Conservation (phyloP, 1,140 invertebrate genomes). For the Caerostris darwini region DNA sequence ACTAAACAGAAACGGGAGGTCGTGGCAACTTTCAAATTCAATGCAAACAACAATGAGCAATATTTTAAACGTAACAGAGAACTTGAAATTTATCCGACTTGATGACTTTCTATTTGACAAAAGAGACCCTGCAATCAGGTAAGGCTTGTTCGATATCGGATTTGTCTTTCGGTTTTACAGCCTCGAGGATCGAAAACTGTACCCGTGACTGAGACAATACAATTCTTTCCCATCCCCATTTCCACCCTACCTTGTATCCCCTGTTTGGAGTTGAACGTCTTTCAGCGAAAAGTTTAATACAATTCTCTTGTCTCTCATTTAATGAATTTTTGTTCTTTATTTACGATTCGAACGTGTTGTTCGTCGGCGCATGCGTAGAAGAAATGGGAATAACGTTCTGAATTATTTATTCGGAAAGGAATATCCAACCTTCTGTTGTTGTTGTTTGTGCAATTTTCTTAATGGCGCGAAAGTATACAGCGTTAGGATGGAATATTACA, state of each 20-base stretch:
- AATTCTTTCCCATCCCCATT: neutral
- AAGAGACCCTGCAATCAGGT: neutral
- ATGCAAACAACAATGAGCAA: neutral
- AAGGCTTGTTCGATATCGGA: neutral
- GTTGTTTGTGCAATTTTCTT: neutral
- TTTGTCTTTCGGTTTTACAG: neutral
- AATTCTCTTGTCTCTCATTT: neutral
- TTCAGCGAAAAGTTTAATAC: neutral
- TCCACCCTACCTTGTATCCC: neutral
- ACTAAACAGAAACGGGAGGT: neutral
- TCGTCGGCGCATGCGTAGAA: neutral
- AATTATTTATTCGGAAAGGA: neutral
- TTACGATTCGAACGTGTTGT: neutral
- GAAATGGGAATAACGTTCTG: neutral
- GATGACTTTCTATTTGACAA: slow-evolving; percentile 5
- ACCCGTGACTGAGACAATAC: neutral
- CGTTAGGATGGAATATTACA: neutral
- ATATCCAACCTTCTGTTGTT: neutral
- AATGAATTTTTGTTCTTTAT: neutral
- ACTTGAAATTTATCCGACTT: neutral
- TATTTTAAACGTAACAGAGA: neutral
- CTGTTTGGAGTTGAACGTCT: neutral
- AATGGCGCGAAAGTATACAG: neutral
- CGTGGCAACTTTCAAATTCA: neutral
- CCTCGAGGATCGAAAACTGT: neutral